Conservation (phyloP, 2,797 vertebrate genomes). For the Tympanoctomys barrerae region DNA sequence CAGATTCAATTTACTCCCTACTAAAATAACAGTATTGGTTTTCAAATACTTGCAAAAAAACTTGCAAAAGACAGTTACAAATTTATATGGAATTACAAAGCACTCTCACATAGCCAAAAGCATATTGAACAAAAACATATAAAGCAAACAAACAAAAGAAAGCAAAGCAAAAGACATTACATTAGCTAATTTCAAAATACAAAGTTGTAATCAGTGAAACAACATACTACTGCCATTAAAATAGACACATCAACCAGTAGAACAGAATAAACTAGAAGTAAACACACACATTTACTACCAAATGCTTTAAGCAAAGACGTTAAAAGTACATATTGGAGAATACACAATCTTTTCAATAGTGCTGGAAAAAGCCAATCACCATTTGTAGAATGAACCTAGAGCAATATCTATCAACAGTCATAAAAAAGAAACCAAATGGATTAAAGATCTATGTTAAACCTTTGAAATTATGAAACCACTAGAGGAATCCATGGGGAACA, state of each 20-base stretch:
- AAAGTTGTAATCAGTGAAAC: not conserved
- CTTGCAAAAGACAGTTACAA: not conserved
- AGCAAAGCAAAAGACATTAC: not conserved
- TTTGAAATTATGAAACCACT: not conserved
- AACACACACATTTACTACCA: not conserved
- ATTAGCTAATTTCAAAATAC: not conserved
- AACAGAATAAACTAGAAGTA: not conserved
- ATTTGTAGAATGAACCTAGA: not conserved
- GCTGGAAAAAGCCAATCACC: not conserved
- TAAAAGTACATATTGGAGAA: not conserved
- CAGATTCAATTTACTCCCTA: not conserved
- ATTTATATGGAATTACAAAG: not conserved
- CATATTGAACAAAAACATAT: not conserved
- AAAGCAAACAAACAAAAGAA: not conserved
- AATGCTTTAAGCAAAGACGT: not conserved
- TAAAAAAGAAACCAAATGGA: not conserved
- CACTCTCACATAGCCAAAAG: not conserved
- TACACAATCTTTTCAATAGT: not conserved
- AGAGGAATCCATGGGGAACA: not conserved
- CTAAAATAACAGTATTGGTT: not conserved
- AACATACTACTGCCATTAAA: not conserved
- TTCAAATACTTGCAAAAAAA: not conserved
- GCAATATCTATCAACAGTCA: not conserved
- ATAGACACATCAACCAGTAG: not conserved
- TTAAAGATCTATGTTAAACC: not conserved